A percentile compares a stretch with the other conserved stretches of the same genome.
These are phyloP conservation scores for Brachylomia viminalis DNA, from an alignment of 2,888 invertebrate genomes.

Conservation along the genomic window DNA sequence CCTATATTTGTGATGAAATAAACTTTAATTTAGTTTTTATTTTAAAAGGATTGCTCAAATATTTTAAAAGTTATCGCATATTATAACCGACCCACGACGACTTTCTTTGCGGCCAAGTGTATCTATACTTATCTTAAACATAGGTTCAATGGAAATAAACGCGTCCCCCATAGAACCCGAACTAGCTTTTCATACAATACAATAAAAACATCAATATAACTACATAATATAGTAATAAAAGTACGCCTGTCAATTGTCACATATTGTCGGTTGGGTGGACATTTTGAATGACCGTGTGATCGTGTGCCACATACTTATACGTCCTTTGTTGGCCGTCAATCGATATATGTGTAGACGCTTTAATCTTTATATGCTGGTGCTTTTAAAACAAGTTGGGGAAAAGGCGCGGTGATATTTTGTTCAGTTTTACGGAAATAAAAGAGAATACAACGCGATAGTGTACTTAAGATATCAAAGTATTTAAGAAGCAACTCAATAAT, in stretches of 20 bases:
- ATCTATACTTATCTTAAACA: not conserved
- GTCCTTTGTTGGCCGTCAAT: constrained; percentile 56
- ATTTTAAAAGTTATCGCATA: too few relatives aligned
- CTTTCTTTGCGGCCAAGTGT: too few relatives aligned
- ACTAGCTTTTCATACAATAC: constrained; percentile 8
- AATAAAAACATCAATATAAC: constrained; percentile 23
- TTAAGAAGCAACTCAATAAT: too few relatives aligned
- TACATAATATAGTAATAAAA: constrained; percentile 44
- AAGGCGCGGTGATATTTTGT: not conserved
- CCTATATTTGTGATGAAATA: too few relatives aligned
- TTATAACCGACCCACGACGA: too few relatives aligned
- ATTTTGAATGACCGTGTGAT: constrained; percentile 60
- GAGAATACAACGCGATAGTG: too few relatives aligned
- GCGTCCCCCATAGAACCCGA: not conserved
- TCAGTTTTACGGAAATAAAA: not conserved
- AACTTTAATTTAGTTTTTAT: too few relatives aligned
- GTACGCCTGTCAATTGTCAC: constrained; percentile 10
- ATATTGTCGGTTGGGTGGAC: constrained; percentile 48
- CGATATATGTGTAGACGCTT: constrained; percentile 64
- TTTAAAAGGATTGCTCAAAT: too few relatives aligned
- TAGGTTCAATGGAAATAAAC: not conserved
- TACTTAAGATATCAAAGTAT: too few relatives aligned
- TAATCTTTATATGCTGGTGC: constrained; percentile 16
- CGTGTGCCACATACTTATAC: constrained; percentile 43
- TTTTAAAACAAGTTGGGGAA: constrained; percentile 1